phyloP scores from a whole-genome alignment of 2,797 vertebrate species.

The Acipenser ruthenus region DNA sequence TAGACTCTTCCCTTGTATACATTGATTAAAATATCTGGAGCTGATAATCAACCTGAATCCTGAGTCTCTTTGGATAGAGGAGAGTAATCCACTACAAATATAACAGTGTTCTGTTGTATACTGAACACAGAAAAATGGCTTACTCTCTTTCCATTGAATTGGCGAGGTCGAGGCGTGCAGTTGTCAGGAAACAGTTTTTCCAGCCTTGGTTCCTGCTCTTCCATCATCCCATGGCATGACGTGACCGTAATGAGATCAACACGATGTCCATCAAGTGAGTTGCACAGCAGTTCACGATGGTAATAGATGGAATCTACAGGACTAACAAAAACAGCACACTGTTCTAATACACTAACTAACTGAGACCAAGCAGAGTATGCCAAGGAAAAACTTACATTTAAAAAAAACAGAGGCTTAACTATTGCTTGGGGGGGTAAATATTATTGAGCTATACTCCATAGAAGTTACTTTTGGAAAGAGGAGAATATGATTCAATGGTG shows the following conservation, averaged over 20 bases:
- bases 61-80: too few species aligned
- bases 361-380: too few species aligned
- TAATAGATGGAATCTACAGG: constrained; percentile 76
- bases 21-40: too few species aligned
- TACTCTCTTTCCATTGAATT: constrained; percentile 82
- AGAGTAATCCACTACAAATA: not conserved
- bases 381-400: too few species aligned
- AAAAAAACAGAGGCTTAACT: not conserved
- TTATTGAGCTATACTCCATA: too few species aligned
- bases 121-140: constrained; percentile 23
- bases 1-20: too few species aligned
- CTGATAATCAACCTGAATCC: too few species aligned
- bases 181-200: constrained; percentile 83
- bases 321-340: constrained; percentile 37
- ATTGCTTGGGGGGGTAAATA: too few species aligned
- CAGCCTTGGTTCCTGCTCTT: constrained; percentile 79
- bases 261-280: constrained; percentile 81
- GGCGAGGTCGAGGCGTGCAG: constrained; percentile 68
- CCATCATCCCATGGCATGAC: constrained; percentile 81
- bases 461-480: too few species aligned
- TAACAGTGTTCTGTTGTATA: not conserved
- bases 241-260: constrained; percentile 91
- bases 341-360: not conserved
- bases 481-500: too few species aligned
- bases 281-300: constrained; percentile 88